A percentile compares a stretch with the other conserved stretches of the same genome.
These are phyloP conservation scores for Biston betularia DNA, from an alignment of 2,888 invertebrate species.

Conservation along the genomic window DNA sequence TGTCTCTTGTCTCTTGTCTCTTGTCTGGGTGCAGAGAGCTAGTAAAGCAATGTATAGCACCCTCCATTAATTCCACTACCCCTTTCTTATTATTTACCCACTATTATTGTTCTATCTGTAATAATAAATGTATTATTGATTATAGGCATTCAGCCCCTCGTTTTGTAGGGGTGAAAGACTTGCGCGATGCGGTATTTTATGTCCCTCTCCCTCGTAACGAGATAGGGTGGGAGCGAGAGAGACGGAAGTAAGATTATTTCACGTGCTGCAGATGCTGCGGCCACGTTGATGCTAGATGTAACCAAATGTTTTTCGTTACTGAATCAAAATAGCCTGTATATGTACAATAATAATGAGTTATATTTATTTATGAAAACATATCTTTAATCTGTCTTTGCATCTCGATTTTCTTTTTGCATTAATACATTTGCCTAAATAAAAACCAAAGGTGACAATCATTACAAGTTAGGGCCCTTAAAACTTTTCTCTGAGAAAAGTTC, in stretches of 20 bases:
- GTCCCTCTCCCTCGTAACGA: conserved; percentile 52
- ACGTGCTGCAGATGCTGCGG: conserved; percentile 78
- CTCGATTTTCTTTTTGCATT: too few species aligned
- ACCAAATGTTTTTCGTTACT: conserved; percentile 41
- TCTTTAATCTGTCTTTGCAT: too few species aligned
- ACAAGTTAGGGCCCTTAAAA: too few species aligned
- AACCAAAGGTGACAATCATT: too few species aligned
- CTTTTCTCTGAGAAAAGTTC: too few species aligned
- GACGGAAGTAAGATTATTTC: conserved; percentile 65
- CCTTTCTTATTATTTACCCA: conserved; percentile 44
- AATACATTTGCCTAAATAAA: too few species aligned
- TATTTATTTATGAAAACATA: not conserved
- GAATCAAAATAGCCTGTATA: not conserved
- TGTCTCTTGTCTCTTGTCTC: not conserved
- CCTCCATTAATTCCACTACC: conserved; percentile 22
- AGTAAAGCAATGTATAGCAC: not conserved
- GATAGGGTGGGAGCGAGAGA: conserved; percentile 59
- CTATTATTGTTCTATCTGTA: conserved; percentile 49
- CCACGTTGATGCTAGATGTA: conserved; percentile 50
- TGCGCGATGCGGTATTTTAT: conserved; percentile 67
- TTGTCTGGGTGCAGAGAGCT: not conserved
- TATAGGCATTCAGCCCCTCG: conserved; percentile 61
- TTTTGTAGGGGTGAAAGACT: conserved; percentile 64
- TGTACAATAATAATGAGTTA: not conserved
- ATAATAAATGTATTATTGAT: conserved; percentile 71